Conservation (phyloP, 2,797 vertebrate species). For the Sphenopsis melanotis region DNA sequence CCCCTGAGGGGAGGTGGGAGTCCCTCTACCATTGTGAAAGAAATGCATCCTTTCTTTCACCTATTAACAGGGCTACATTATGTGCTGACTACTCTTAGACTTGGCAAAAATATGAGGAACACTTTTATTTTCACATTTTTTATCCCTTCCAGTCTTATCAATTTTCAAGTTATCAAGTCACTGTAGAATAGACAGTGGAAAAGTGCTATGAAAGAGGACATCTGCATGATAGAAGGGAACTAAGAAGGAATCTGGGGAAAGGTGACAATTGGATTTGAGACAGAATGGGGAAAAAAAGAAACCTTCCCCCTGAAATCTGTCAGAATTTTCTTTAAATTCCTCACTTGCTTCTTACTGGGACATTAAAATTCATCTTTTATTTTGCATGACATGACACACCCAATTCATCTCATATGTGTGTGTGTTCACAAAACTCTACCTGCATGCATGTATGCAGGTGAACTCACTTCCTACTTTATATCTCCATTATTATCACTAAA, state of each 20-base stretch:
- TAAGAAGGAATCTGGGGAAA: background rate
- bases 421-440: background rate
- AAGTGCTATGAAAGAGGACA: background rate
- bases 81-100: background rate
- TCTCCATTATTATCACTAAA: background rate
- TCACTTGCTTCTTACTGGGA: background rate
- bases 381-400: background rate
- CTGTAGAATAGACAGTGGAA: fast-evolving
- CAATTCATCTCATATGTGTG: background rate
- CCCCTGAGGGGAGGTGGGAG: fast-evolving
- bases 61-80: background rate
- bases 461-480: background rate
- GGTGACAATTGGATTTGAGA: background rate
- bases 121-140: background rate
- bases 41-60: background rate
- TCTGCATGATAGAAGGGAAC: background rate
- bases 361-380: background rate
- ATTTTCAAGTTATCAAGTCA: background rate
- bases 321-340: background rate
- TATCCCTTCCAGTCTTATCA: background rate
- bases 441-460: fast-evolving
- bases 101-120: background rate
- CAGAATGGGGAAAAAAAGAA: fast-evolving
- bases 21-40: too few relatives aligned
- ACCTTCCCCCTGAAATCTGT: background rate